Evolutionary conservation across 1,140 invertebrate species (phyloP).

Genomic region (Phortica variegata): DNA sequence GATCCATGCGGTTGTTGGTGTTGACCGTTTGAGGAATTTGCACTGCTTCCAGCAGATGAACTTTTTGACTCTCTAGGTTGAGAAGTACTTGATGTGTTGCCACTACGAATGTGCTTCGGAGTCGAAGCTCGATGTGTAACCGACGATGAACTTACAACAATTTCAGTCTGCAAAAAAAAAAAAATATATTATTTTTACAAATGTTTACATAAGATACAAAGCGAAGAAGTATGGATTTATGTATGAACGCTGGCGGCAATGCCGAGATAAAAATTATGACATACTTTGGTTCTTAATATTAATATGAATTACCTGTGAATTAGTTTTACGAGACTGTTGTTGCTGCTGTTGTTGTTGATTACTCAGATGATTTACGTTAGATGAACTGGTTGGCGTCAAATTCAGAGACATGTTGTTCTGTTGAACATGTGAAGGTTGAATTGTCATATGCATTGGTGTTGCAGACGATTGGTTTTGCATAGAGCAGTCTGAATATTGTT

Average conservation of each 20-base stretch:
- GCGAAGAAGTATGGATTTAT: no score
- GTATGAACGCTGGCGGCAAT: no score
- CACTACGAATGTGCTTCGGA: constrained; percentile 45
- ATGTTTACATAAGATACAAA: no score
- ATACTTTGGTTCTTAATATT: no score
- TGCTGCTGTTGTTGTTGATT: constrained; percentile 35
- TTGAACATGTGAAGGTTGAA: constrained; percentile 49
- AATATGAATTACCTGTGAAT: constrained; percentile 41
- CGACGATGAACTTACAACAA: constrained; percentile 30
- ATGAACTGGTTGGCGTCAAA: constrained; percentile 27
- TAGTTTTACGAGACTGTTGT: constrained; percentile 35
- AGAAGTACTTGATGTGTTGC: constrained; percentile 37
- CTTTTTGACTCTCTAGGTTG: constrained; percentile 48
- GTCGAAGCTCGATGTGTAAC: constrained; percentile 41
- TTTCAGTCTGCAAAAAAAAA: constrained; percentile 26
- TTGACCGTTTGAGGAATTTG: constrained; percentile 52
- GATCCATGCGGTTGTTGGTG: constrained; percentile 54
- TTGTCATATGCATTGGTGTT: constrained; percentile 63
- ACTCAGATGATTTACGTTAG: constrained; percentile 42
- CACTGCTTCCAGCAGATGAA: constrained; percentile 21
- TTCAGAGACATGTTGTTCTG: constrained; percentile 46
- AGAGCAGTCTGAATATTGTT: constrained; percentile 65
- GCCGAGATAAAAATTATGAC: no score
- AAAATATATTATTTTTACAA: background rate
- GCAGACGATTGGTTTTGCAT: constrained; percentile 62